These are phyloP conservation scores for Ceratotherium simum DNA, from an alignment of 2,113 vertebrate species.

Conservation along the genomic window DNA sequence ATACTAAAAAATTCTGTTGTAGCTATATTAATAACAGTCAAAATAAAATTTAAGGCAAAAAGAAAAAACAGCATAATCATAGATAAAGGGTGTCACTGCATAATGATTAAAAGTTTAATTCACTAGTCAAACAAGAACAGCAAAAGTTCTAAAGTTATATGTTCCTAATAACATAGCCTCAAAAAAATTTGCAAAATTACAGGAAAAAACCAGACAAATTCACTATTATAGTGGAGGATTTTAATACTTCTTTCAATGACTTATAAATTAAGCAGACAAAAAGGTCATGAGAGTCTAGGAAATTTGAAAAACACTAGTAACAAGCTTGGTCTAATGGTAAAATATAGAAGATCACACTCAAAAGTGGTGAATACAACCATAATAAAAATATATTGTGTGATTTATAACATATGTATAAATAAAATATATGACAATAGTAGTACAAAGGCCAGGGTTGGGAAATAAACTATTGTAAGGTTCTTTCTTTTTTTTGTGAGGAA, in stretches of 20 bases:
- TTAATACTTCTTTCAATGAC: neutral
- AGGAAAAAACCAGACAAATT: neutral
- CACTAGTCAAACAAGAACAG: neutral
- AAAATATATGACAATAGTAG: neutral
- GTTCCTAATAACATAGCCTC: neutral
- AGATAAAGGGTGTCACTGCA: neutral
- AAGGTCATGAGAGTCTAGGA: neutral
- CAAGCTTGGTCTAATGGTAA: neutral
- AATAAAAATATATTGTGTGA: neutral
- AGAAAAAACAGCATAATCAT: neutral
- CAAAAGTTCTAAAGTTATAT: neutral
- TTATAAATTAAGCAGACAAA: neutral
- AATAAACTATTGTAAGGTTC: neutral
- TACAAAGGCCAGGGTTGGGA: neutral
- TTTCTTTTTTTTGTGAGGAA: neutral
- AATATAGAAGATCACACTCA: neutral
- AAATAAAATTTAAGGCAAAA: slow-evolving; percentile 14
- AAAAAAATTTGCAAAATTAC: neutral
- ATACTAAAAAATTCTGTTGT: neutral
- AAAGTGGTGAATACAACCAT: neutral
- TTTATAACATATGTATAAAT: neutral
- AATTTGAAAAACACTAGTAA: neutral
- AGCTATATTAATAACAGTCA: neutral
- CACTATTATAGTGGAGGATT: neutral
- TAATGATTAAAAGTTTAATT: neutral